These are phyloP conservation scores for Macroglossus sobrinus DNA, from an alignment of 2,113 vertebrate species.

Conservation along the genomic window DNA sequence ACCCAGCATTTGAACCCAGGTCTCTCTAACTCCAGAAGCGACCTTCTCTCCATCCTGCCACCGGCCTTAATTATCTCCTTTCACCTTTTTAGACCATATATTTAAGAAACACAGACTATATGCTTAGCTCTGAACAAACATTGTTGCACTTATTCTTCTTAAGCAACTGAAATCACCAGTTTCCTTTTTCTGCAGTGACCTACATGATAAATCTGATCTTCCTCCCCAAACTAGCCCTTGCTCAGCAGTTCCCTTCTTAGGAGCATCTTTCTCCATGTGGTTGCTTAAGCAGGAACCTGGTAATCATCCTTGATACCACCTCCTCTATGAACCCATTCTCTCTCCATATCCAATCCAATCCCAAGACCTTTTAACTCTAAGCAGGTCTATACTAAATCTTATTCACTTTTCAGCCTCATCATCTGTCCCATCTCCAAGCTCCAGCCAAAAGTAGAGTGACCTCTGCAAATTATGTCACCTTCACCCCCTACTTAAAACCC, in stretches of 20 bases:
- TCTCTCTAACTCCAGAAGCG: background rate
- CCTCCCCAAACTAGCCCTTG: background rate
- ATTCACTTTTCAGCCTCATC: background rate
- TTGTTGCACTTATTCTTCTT: background rate
- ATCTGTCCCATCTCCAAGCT: background rate
- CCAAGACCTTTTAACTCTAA: background rate
- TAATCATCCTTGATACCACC: background rate
- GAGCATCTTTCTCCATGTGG: background rate
- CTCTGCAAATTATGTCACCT: background rate
- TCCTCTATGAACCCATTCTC: background rate
- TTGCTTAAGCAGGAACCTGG: background rate
- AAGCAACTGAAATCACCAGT: background rate
- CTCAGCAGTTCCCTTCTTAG: background rate
- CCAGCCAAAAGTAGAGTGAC: background rate
- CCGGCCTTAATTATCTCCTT: background rate
- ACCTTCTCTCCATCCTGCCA: background rate
- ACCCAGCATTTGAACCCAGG: background rate
- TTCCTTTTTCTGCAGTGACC: background rate
- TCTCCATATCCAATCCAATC: accelerated
- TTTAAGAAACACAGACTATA: no score
- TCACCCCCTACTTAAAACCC: accelerated
- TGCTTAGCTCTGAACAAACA: background rate
- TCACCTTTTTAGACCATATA: background rate
- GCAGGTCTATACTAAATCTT: background rate
- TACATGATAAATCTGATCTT: background rate